Evolutionary conservation across 2,888 invertebrate genomes (phyloP), one percentile per base, ranked within the genome.

Genomic region (Hirtodrosophila confusa): DNA sequence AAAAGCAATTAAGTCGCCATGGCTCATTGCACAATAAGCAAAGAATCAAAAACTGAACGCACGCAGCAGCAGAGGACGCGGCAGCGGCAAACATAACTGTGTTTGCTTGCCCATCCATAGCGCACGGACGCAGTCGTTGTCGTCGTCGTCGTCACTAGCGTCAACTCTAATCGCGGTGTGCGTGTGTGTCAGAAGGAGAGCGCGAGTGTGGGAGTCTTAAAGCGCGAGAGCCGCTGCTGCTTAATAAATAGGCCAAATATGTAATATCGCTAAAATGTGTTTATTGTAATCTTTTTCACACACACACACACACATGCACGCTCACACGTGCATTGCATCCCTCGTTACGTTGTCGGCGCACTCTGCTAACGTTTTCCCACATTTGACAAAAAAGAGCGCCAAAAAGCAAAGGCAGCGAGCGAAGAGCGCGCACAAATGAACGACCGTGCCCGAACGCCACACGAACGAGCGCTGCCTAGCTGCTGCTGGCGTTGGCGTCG

Each of bases 21-120:
- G 86, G 80, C 79, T 87, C 87, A 87, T 87, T 88, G 88, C 88
- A 83, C 88, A 83, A 83, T 78, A 76, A 80, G 80, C 56, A 79
- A 87, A 87, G 86, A 83, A 86, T 83, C 80, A 73, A 78, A 69
- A 70, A 73, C 64, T 44, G 24, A 75, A 69, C 47, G 58, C 71
- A 71, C 73, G 64, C 54, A 65, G 51, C 58, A 53, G 39, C 56
- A 51, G 36, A 55, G 35, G 36, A 55, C 29, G 39, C 29, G 48
- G 35, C 49, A 27, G 27, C 27, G 43, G 44, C 61, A 79, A 78
- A 83, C 86, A 85, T 82, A 82, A 82, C 80, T 82, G 84, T 84
- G 80, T 80, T 80, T 84, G 80, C 78, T 78, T 75, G 84, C 51
- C 84, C 80, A 82, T 69, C 77, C 83, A 83, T 77, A 75, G 71